These are phyloP conservation scores for Brachymystax lenok DNA, from an alignment of 2,797 vertebrate genomes.

Conservation along the genomic window DNA sequence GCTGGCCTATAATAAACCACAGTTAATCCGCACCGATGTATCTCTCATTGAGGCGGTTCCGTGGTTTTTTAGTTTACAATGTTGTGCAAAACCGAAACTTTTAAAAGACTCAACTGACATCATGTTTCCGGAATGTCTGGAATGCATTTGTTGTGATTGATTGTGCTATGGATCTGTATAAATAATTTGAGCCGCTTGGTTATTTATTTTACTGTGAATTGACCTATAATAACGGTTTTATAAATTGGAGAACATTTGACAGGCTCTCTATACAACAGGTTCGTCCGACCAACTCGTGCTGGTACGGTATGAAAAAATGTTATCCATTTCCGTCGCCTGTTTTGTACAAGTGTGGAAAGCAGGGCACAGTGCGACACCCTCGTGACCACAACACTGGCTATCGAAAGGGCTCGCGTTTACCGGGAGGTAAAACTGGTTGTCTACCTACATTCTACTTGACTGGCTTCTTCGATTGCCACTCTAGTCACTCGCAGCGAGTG, in stretches of 20 bases:
- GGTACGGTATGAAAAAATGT: background rate
- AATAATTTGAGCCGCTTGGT: background rate
- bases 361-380: constrained; percentile 7
- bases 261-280: background rate
- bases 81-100: background rate
- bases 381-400: background rate
- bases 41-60: background rate
- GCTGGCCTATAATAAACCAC: background rate
- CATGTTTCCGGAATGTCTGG: background rate
- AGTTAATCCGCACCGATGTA: too few relatives aligned
- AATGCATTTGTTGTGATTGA: background rate
- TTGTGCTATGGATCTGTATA: background rate
- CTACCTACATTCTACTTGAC: background rate
- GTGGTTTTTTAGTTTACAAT: background rate
- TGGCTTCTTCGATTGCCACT: background rate
- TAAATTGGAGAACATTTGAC: background rate
- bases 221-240: background rate
- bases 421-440: background rate
- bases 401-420: background rate
- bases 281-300: background rate
- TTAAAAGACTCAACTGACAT: background rate
- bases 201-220: background rate
- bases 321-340: constrained; percentile 5
- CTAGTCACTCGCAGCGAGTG: background rate
- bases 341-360: constrained; percentile 7